phyloP scores from a whole-genome alignment of 2,797 vertebrate species.

The Crypturellus tataupa region DNA sequence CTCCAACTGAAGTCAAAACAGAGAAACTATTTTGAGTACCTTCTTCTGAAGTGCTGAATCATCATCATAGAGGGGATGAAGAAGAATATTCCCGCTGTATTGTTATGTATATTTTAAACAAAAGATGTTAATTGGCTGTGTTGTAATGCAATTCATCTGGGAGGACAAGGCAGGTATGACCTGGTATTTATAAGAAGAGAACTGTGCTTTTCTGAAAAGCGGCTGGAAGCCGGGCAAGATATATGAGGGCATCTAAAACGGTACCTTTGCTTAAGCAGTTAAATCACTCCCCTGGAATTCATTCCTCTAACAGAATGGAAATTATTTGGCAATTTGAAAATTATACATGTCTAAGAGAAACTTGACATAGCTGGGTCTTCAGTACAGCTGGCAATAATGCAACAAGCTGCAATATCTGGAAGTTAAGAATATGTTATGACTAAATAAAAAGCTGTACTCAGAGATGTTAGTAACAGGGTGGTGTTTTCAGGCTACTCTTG shows the following conservation, averaged over 20 bases:
- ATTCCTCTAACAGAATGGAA: not conserved
- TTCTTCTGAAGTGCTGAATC: not conserved
- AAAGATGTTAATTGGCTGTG: not conserved
- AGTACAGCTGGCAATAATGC: not conserved
- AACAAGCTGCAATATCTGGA: not conserved
- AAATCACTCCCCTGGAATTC: not conserved
- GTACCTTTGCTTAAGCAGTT: not conserved
- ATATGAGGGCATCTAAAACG: not conserved
- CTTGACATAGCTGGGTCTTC: not conserved
- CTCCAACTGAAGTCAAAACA: not conserved
- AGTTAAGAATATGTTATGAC: not conserved
- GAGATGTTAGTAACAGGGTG: not conserved
- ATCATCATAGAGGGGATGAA: rapidly evolving
- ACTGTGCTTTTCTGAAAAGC: not conserved
- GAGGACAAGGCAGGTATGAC: not conserved
- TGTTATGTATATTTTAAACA: not conserved
- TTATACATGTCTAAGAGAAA: not conserved
- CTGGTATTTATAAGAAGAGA: not conserved
- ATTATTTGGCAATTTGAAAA: not conserved
- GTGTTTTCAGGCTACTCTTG: not conserved
- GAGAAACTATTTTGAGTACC: not conserved
- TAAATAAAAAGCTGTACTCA: not conserved
- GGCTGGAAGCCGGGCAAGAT: not conserved
- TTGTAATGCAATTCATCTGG: not conserved
- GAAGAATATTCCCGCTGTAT: not conserved